Evolutionary conservation across 2,888 invertebrate species (phyloP), one percentile per base, ranked within the genome.

Genomic region (Oscheius myriophilus): DNA sequence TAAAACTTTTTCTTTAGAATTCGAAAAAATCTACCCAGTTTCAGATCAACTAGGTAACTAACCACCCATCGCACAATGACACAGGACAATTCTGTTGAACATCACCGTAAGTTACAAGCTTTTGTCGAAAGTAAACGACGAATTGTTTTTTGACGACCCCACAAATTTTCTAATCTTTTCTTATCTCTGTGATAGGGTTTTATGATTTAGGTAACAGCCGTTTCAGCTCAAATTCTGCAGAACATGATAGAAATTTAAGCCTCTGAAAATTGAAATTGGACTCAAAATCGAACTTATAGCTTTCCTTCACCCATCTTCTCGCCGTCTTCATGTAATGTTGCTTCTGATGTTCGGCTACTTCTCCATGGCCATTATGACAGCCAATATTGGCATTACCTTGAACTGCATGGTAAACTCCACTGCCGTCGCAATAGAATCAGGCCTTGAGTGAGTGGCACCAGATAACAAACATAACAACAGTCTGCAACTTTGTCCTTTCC

Each of bases 401-500:
- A 75, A 74, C 18, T 82, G 82, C 43, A 79, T 82, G 77, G 75
- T 79, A 23, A 82, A 82, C 53, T 74, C 80, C 2, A 82, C 82
- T 18, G 81, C 81, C 14, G 73, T 79, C 21, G 72, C 76, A 11
- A 23, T 72, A 62, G 65, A 58, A 43, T 46, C 49, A 11, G 61
- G 49, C 3, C 25, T 39, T 16, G 18, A 61, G 33, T 33, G 33
- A 33, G 33, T 33, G 33, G 33, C 33, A 33, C 33, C 3, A 33
- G 33, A 33, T 33, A 33, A 9, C 33, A 33, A 33, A 33, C 33
- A 33, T 33, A 33, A 33, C 33, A 33, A 33, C 33, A 33, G 33
- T 33, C 33, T 33, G 33, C 46, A 21, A 46, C 46, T 46, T 46
- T 46, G 46, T 33, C 33, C 33, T 33, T 33, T 33, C 33, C 33